These are phyloP conservation scores for Tretioscincus oriximinensis DNA, from an alignment of 2,113 vertebrate species.

Conservation along the genomic window DNA sequence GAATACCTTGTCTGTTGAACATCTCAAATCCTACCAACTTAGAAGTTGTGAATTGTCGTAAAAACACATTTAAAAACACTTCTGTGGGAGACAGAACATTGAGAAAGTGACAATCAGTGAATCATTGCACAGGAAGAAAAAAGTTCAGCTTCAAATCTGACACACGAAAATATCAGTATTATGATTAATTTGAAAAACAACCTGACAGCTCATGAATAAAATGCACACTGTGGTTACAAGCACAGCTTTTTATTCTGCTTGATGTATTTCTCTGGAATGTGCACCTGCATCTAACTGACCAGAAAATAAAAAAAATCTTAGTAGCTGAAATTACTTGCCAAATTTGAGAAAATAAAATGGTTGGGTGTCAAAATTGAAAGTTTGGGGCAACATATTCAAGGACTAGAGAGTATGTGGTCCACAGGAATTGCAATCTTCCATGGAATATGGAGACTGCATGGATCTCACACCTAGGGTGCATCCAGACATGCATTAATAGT, in stretches of 20 bases:
- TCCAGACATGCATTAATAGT: too few species aligned
- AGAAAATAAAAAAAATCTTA: neutral
- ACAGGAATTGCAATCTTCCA: too few species aligned
- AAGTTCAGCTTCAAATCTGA: neutral
- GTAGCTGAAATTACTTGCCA: neutral
- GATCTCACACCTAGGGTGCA: too few species aligned
- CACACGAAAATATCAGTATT: neutral
- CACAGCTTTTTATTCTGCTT: neutral
- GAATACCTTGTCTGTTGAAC: neutral
- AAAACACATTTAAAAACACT: neutral
- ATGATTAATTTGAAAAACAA: constrained; percentile 8
- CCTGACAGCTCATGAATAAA: constrained; percentile 15
- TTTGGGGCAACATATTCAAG: neutral
- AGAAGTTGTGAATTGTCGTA: neutral
- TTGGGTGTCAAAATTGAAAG: neutral
- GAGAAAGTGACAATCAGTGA: constrained; percentile 1
- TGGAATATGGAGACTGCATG: too few species aligned
- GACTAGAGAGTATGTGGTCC: too few species aligned
- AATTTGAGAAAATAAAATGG: too few species aligned
- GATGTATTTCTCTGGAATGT: constrained; percentile 2
- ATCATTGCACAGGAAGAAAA: neutral
- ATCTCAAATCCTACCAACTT: constrained; percentile 35
- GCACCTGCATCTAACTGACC: neutral
- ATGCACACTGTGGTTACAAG: constrained; percentile 3
- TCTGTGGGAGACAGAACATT: constrained; percentile 26